These are phyloP conservation scores for Euura saliciscinereae DNA, from an alignment of 1,140 invertebrate genomes.

Conservation along the genomic window DNA sequence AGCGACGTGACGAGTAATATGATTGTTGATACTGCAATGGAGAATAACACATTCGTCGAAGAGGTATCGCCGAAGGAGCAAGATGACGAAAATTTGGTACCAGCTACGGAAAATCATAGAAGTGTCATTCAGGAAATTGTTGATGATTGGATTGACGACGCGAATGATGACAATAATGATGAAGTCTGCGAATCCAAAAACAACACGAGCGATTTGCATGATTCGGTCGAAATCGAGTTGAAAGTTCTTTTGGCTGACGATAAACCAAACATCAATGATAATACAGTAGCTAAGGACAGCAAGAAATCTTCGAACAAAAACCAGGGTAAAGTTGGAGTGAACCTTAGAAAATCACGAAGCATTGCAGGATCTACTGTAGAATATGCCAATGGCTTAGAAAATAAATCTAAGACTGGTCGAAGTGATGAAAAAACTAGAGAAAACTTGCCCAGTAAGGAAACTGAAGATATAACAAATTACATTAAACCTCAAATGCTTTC, in stretches of 20 bases:
- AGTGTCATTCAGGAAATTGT: slow-evolving; percentile 57
- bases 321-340: not conserved
- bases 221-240: slow-evolving; percentile 52
- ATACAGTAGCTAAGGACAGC: not conserved
- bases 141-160: slow-evolving; percentile 56
- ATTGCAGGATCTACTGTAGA: not conserved
- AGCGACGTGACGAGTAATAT: not conserved
- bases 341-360: not conserved
- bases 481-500: not conserved
- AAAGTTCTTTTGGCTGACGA: slow-evolving; percentile 51
- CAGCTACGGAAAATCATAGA: slow-evolving; percentile 36
- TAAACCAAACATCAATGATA: slow-evolving; percentile 25
- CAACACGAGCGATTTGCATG: slow-evolving; percentile 26
- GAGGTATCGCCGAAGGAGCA: too few relatives aligned
- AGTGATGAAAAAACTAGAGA: not conserved
- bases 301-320: not conserved
- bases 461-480: not conserved
- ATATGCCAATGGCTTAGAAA: not conserved
- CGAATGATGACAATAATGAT: slow-evolving; percentile 44
- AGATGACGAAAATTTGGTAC: not conserved
- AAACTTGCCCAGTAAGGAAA: not conserved
- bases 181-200: slow-evolving; percentile 26
- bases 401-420: not conserved
- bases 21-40: not conserved
- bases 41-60: not conserved